Conservation (phyloP, 2,797 vertebrate species). For the Arremon brunneinucha region DNA sequence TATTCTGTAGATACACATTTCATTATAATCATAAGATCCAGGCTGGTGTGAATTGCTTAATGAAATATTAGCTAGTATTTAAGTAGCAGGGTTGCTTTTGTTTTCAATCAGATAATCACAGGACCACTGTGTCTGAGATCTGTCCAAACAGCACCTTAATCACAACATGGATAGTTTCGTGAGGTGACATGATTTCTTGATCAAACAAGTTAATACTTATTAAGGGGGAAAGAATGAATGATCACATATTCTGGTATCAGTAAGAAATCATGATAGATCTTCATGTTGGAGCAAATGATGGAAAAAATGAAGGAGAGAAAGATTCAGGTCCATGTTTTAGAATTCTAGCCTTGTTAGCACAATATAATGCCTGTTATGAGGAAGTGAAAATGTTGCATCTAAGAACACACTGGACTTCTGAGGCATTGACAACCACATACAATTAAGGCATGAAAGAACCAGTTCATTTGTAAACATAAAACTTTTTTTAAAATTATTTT, state of each 20-base stretch:
- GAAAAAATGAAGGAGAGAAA: not conserved
- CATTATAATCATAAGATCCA: not conserved
- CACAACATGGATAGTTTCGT: not conserved
- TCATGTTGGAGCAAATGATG: not conserved
- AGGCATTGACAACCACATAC: not conserved
- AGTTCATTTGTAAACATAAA: not conserved
- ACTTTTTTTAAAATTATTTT: not conserved
- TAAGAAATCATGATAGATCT: not conserved
- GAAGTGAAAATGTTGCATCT: not conserved
- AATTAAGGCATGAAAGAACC: not conserved
- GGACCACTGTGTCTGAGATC: not conserved
- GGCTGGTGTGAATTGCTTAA: not conserved
- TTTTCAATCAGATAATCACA: not conserved
- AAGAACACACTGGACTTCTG: not conserved
- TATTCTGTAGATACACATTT: not conserved
- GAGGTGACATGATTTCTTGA: not conserved
- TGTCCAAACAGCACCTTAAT: not conserved
- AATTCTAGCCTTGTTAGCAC: not conserved
- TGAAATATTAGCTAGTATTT: not conserved
- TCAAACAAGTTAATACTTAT: not conserved
- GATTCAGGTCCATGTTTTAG: not conserved
- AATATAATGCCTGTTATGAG: not conserved
- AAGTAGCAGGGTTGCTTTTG: not conserved
- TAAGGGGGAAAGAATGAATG: not conserved
- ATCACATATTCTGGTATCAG: not conserved